A percentile compares a stretch with the other conserved stretches of the same genome.
Conservation (phyloP, 2,113 vertebrate species). For the Rhipidura dahli region DNA sequence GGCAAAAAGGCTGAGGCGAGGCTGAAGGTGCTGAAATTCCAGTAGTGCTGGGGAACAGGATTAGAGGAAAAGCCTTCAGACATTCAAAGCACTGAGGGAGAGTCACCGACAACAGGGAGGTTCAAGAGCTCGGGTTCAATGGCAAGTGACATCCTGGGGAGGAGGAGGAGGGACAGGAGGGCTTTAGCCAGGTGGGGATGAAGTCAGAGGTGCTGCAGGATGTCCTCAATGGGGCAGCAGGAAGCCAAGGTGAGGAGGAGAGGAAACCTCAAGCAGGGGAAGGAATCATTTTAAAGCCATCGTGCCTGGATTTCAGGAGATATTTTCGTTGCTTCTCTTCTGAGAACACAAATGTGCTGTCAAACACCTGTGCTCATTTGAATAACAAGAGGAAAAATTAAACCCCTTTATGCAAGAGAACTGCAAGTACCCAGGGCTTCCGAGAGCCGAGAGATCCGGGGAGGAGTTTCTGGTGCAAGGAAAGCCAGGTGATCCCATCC, state of each 20-base stretch:
- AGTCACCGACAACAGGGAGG: background rate
- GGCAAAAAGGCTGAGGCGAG: background rate
- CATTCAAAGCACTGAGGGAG: background rate
- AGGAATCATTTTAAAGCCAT: accelerated
- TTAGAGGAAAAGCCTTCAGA: background rate
- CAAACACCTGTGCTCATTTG: background rate
- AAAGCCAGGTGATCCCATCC: background rate
- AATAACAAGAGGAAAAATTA: background rate
- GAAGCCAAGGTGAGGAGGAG: background rate
- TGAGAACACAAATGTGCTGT: background rate
- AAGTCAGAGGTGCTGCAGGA: accelerated
- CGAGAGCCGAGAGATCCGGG: accelerated
- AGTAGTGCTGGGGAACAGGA: slow-evolving; percentile 31
- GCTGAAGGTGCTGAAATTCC: slow-evolving; percentile 64
- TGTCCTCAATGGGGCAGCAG: background rate
- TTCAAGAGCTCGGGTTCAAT: background rate
- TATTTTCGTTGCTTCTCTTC: background rate
- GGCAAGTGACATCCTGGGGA: background rate
- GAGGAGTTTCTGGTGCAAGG: background rate
- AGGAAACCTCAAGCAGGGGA: background rate
- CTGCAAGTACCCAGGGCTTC: background rate
- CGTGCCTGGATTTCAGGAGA: background rate
- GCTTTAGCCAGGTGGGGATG: background rate
- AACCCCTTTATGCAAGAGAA: background rate
- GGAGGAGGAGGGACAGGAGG: background rate